These are phyloP conservation scores for Orthosia cruda DNA, from an alignment of 2,888 invertebrate species.

Conservation along the genomic window DNA sequence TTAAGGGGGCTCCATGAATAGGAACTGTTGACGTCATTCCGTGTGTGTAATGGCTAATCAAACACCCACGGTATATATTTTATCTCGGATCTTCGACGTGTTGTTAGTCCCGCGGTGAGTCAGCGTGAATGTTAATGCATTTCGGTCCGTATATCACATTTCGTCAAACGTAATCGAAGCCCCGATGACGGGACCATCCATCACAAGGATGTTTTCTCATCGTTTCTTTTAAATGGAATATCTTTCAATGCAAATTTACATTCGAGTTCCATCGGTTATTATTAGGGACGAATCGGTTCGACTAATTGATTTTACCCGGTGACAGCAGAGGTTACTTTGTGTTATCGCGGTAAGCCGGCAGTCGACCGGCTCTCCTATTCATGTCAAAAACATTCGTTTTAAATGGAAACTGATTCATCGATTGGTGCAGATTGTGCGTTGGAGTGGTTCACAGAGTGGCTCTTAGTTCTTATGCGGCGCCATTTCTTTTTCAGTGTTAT, in stretches of 20 bases:
- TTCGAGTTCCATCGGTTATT: constrained; percentile 70
- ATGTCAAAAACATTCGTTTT: constrained; percentile 70
- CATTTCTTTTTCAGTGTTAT: constrained; percentile 62
- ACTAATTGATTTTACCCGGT: constrained; percentile 64
- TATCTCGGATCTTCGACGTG: constrained; percentile 70
- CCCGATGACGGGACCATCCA: constrained; percentile 82
- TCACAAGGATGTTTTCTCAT: constrained; percentile 83
- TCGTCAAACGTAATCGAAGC: constrained; percentile 86
- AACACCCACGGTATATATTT: constrained; percentile 72
- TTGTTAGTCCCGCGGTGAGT: constrained; percentile 79
- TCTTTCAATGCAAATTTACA: constrained; percentile 85
- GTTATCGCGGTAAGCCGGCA: constrained; percentile 57
- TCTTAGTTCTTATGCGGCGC: constrained; percentile 60
- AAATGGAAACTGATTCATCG: constrained; percentile 71
- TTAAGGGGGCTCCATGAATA: constrained; percentile 37
- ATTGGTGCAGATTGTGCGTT: constrained; percentile 51
- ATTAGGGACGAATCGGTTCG: constrained; percentile 60
- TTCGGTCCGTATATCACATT: constrained; percentile 86
- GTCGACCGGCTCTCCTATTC: constrained; percentile 60
- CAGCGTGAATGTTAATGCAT: constrained; percentile 89
- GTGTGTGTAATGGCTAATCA: constrained; percentile 67
- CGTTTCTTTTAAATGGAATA: constrained; percentile 82
- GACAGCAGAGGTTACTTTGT: constrained; percentile 61
- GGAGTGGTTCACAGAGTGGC: constrained; percentile 55
- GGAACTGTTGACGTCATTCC: constrained; percentile 65